These are phyloP conservation scores for Ceyx cyanopectus DNA, from an alignment of 2,113 vertebrate genomes.

Conservation along the genomic window DNA sequence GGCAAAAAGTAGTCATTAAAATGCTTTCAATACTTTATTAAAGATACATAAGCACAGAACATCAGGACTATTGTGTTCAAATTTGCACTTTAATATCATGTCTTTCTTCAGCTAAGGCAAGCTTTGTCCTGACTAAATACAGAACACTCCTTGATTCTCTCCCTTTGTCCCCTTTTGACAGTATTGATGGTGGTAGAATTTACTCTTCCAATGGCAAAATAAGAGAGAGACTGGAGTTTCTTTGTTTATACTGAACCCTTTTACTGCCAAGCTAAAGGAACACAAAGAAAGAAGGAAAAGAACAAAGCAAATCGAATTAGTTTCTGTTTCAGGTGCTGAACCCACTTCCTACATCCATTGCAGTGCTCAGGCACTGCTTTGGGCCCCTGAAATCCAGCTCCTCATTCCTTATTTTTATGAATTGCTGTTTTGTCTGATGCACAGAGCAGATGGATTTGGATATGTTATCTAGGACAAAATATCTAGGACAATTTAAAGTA, in stretches of 20 bases:
- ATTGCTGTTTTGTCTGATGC: neutral
- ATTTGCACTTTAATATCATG: neutral
- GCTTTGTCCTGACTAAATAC: neutral
- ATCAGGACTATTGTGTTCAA: neutral
- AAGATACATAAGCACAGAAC: neutral
- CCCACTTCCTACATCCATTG: neutral
- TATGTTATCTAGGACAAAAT: constrained; percentile 12
- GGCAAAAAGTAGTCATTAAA: neutral
- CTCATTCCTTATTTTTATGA: neutral
- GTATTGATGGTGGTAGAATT: neutral
- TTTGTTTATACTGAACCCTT: neutral
- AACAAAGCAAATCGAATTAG: neutral
- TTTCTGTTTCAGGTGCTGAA: neutral
- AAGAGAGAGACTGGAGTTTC: neutral
- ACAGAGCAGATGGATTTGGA: neutral
- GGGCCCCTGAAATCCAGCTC: neutral
- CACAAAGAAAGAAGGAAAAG: neutral
- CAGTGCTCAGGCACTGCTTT: neutral
- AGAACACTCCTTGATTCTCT: neutral
- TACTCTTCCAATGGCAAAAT: neutral
- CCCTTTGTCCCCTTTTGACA: neutral
- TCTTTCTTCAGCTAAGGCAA: neutral
- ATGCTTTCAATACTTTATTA: neutral
- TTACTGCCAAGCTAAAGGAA: neutral
- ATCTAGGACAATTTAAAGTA: constrained; percentile 21